phyloP scores from a whole-genome alignment of 2,797 vertebrate genomes.

The Poecile montanus region DNA sequence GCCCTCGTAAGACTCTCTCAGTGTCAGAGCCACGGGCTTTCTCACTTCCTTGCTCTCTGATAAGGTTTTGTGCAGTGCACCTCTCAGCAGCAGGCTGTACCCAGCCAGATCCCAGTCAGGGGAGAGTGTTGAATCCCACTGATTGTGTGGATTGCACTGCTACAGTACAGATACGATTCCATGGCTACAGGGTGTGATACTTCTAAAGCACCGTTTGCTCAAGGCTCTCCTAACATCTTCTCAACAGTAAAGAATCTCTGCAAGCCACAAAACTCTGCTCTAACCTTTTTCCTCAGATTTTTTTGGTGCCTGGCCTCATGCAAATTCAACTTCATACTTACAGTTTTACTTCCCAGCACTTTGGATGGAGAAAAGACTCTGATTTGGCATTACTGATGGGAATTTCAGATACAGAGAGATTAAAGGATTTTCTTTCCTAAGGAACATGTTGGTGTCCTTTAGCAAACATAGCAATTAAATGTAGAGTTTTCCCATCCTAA shows the following conservation, averaged over 20 bases:
- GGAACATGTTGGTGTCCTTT: neutral
- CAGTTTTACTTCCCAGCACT: neutral
- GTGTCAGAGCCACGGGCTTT: neutral
- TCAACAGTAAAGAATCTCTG: conserved; percentile 32
- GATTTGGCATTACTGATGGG: neutral
- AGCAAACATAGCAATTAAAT: neutral
- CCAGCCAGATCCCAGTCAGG: neutral
- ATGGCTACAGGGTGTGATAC: neutral
- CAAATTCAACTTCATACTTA: neutral
- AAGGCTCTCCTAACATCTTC: conserved; percentile 2
- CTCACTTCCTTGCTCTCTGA: neutral
- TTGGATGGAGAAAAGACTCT: neutral
- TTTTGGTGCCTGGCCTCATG: neutral
- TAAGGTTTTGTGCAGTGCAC: neutral
- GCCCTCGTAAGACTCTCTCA: neutral
- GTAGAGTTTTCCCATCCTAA: neutral
- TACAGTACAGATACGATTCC: neutral
- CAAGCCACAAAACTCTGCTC: conserved; percentile 27
- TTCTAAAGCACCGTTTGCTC: neutral
- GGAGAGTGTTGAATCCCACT: neutral
- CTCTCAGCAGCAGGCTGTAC: neutral
- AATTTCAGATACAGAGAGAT: neutral
- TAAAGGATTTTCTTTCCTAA: neutral
- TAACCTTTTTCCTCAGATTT: neutral
- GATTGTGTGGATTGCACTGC: neutral